These are phyloP conservation scores for Drosophila anomelani DNA, from an alignment of 2,888 invertebrate species.

Conservation along the genomic window DNA sequence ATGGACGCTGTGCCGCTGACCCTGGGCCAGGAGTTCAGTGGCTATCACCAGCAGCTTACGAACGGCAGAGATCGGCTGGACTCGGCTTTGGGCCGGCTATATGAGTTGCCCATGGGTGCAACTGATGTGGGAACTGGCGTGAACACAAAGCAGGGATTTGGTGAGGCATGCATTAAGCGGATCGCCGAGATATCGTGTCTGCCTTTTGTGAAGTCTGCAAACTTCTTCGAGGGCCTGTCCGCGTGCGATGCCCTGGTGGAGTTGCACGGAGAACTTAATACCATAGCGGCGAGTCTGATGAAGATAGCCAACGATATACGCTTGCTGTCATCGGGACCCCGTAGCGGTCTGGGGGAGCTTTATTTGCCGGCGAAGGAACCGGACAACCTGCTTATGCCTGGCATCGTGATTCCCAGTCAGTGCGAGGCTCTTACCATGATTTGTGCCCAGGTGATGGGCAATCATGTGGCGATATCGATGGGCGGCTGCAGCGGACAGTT, in stretches of 20 bases:
- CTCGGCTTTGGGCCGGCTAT: slow-evolving; percentile 91
- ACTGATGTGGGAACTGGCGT: slow-evolving; percentile 98
- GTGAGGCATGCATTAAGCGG: slow-evolving; percentile 92
- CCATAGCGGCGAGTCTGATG: slow-evolving; percentile 95
- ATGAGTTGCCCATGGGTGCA: slow-evolving; percentile 96
- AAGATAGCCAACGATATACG: slow-evolving; percentile 97
- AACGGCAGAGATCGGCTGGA: slow-evolving; percentile 93
- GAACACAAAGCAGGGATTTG: slow-evolving; percentile 95
- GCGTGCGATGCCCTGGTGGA: slow-evolving; percentile 97
- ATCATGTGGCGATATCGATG: slow-evolving; percentile 95
- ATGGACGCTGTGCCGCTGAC: slow-evolving; percentile 98
- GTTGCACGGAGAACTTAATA: slow-evolving; percentile 96
- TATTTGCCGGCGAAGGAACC: slow-evolving; percentile 98
- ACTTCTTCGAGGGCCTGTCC: slow-evolving; percentile 99
- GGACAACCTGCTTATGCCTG: slow-evolving; percentile 99
- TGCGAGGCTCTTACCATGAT: slow-evolving; percentile 99
- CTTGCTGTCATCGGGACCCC: slow-evolving; percentile 96
- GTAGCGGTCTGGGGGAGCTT: slow-evolving; percentile 97
- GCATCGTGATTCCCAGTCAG: slow-evolving; percentile 99
- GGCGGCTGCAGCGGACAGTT: slow-evolving; percentile 98
- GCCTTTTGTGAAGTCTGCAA: slow-evolving; percentile 96
- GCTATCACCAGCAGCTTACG: slow-evolving; percentile 92
- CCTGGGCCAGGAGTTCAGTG: slow-evolving; percentile 98
- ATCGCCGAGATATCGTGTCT: slow-evolving; percentile 92
- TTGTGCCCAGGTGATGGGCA: slow-evolving; percentile 97